Percentiles rank a stretch among this genome's conserved stretches.
phyloP scores from a whole-genome alignment of 2,113 vertebrate genomes.

The Nettapus auritus region DNA sequence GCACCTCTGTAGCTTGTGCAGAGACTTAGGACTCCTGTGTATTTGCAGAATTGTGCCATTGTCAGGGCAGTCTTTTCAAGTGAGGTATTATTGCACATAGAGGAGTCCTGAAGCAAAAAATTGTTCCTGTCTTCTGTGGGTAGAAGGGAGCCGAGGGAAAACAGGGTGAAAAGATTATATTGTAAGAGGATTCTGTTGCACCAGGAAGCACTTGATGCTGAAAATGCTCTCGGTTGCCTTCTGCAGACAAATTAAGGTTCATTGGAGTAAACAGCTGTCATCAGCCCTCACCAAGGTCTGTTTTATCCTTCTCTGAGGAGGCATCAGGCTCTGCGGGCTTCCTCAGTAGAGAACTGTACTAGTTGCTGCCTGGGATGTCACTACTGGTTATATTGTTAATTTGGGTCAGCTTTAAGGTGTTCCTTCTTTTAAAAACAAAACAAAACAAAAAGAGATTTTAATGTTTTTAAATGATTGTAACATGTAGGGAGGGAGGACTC shows the following conservation, averaged over 20 bases:
- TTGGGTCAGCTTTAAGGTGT: neutral
- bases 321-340: neutral
- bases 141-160: neutral
- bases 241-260: neutral
- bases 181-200: neutral
- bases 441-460: too few species aligned
- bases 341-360: neutral
- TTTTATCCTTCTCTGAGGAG: neutral
- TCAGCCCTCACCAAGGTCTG: rapidly evolving
- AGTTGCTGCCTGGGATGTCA: neutral
- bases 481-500: neutral
- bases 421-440: neutral
- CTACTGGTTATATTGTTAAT: neutral
- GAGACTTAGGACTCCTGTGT: neutral
- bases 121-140: neutral
- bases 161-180: neutral
- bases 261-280: neutral
- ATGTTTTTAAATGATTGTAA: neutral
- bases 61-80: neutral
- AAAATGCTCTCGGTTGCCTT: neutral
- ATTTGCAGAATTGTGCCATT: neutral
- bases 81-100: rapidly evolving
- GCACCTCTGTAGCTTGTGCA: neutral
- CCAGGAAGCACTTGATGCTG: neutral
- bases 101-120: neutral